Evolutionary conservation across 1,140 invertebrate genomes (phyloP), one percentile per base, ranked within the genome.

Genomic region (Globodera ellingtonae): DNA sequence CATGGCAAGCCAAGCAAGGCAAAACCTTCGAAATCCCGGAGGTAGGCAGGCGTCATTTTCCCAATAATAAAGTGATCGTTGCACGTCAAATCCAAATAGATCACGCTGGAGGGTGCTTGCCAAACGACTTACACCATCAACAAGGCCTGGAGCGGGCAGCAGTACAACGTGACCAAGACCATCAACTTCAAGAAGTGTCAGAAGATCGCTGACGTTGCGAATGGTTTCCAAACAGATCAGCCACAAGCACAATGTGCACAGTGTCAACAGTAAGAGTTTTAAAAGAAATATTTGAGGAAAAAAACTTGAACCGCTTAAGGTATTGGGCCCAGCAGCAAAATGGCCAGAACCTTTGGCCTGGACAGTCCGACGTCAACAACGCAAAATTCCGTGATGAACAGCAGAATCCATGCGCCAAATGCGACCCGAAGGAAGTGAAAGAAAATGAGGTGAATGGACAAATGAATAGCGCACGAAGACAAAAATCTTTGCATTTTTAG

Each of bases 161-260:
- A 48, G 7, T 78, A 86, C 69, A 86, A 86, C 69, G 79, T 90
- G 35, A 88, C 84, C 48, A 90, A 90, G 80, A 77, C 84, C 0
- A 75, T 86, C 52, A 84, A 90, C 81, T 88, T 86, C 81, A 79
- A 84, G 46, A 81, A 83, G 1, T 90, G 89, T 75, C 52, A 76
- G 21, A 71, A 82, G 6, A 74, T 83, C 47, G 81, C 87, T 0
- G 79, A 80, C 18, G 79, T 88, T 7, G 50, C 81, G 8, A 65
- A 83, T 24, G 84, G 81, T 50, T 83, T 82, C 56, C 81, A 82
- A 46, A 69, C 75, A 18, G 21, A 80, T 4, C 21, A 48, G 47
- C 47, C 15, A 13, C 75, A 80, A 52, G 9, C 79, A 21, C 62
- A 69, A 24, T 80, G 76, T 56, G 46, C 50, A 35, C 75, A 80